Evolutionary conservation across 2,113 vertebrate species (phyloP).

Genomic region (Charina bottae): DNA sequence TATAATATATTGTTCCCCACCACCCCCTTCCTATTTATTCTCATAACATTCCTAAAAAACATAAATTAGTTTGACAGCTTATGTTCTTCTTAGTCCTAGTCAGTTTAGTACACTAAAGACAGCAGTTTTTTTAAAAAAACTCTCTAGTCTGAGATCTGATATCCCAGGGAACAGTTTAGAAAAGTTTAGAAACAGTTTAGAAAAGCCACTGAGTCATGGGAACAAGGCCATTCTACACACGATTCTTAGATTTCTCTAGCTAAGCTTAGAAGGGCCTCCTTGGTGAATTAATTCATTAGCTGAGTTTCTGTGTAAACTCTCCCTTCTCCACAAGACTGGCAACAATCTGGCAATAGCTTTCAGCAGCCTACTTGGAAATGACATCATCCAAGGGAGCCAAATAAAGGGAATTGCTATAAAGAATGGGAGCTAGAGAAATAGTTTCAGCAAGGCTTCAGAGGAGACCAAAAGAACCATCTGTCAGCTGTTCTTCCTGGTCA

Average conservation of each 20-base stretch:
- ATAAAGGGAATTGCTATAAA: neutral
- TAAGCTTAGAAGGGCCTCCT: neutral
- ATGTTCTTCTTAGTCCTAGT: neutral
- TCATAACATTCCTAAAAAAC: neutral
- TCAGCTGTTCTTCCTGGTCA: neutral
- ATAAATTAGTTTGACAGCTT: neutral
- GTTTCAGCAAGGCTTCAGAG: neutral
- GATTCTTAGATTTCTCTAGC: neutral
- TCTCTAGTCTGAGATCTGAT: neutral
- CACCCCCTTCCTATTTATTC: neutral
- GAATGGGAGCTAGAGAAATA: neutral
- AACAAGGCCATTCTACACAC: neutral
- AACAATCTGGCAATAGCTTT: neutral
- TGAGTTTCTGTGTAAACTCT: neutral
- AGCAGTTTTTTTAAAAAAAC: neutral
- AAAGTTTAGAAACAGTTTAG: neutral
- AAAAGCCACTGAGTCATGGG: neutral
- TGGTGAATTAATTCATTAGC: neutral
- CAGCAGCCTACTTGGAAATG: neutral
- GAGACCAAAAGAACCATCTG: neutral
- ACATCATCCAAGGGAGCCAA: neutral
- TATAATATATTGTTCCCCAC: neutral
- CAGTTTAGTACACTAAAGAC: neutral
- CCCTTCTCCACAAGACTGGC: neutral
- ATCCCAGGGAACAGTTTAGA: neutral